A percentile compares a stretch with the other conserved stretches of the same genome.
Conservation (phyloP, 2,113 vertebrate species). For the Laticauda laticaudata region DNA sequence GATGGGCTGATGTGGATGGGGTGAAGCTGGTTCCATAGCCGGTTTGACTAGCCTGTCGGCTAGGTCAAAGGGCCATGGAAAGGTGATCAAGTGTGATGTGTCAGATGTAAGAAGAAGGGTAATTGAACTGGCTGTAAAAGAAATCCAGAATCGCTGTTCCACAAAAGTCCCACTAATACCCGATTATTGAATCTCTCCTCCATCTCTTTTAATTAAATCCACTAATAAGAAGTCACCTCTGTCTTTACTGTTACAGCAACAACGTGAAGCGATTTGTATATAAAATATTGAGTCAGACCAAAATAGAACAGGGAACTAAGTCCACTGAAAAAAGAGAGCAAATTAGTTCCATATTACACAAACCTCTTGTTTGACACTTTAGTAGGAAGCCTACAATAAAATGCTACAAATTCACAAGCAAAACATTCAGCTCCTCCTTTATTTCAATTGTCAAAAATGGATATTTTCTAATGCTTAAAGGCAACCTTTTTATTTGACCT, state of each 20-base stretch:
- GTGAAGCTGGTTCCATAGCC: neutral
- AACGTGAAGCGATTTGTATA: neutral
- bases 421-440: neutral
- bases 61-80: neutral
- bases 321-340: neutral
- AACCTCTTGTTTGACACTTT: neutral
- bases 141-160: neutral
- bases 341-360: neutral
- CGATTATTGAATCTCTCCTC: neutral
- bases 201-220: neutral
- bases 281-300: neutral
- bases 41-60: neutral
- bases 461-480: neutral
- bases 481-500: neutral
- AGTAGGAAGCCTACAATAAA: neutral
- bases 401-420: neutral
- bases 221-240: neutral
- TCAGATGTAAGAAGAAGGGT: neutral
- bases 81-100: neutral
- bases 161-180: neutral
- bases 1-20: neutral
- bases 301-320: neutral
- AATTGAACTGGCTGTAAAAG: neutral
- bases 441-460: neutral
- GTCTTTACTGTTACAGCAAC: too few species aligned